Evolutionary conservation across 2,797 vertebrate species (phyloP).

Genomic region (Perodicticus potto): DNA sequence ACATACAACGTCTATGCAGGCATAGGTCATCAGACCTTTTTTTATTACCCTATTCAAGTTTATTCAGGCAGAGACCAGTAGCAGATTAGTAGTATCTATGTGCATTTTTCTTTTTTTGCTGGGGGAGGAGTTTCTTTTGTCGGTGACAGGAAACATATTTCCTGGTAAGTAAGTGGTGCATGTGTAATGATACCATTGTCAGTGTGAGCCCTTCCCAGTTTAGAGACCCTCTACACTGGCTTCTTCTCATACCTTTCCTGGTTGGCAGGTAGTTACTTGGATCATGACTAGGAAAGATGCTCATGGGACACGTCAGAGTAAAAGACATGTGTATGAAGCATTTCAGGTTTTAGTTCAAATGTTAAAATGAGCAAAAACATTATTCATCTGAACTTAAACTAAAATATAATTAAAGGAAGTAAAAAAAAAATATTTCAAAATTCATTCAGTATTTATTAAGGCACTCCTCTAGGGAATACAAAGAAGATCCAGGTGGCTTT

Average conservation of each 20-base stretch:
- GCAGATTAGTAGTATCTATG: neutral
- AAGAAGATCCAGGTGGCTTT: neutral
- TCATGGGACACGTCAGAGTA: neutral
- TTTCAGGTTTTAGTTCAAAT: neutral
- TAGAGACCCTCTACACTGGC: neutral
- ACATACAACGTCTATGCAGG: neutral
- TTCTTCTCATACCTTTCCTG: neutral
- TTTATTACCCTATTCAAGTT: neutral
- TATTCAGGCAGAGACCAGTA: accelerated
- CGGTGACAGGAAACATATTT: neutral
- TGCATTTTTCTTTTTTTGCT: neutral
- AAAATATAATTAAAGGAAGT: neutral
- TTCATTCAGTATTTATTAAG: neutral
- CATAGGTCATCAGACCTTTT: neutral
- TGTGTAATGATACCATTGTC: no score
- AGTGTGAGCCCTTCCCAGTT: neutral
- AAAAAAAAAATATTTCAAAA: neutral
- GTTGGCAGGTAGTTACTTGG: neutral
- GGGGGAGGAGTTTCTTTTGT: neutral
- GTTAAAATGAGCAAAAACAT: neutral
- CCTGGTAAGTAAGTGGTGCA: neutral
- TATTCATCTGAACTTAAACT: neutral
- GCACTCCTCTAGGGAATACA: neutral
- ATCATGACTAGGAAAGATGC: neutral
- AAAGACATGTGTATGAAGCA: neutral